Percentiles rank a stretch among this genome's conserved stretches.
These are phyloP conservation scores for Pegoplata infirma DNA, from an alignment of 2,888 invertebrate species.

Conservation along the genomic window DNA sequence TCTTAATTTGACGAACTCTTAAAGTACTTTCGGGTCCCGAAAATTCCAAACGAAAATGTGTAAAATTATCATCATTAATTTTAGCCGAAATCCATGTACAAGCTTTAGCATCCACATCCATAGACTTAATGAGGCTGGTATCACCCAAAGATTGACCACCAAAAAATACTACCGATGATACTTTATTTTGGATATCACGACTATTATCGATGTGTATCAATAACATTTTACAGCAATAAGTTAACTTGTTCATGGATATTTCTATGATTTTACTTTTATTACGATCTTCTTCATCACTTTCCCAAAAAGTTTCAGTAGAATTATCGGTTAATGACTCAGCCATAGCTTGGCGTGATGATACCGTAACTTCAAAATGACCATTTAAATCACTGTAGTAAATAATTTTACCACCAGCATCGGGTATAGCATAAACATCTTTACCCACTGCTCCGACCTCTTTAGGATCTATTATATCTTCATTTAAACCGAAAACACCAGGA, in stretches of 20 bases:
- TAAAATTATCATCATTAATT: slow-evolving; percentile 81
- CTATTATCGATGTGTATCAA: slow-evolving; percentile 97
- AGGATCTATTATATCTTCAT: slow-evolving; percentile 63
- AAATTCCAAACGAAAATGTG: slow-evolving; percentile 88
- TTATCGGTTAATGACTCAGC: slow-evolving; percentile 94
- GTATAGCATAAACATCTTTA: slow-evolving; percentile 67
- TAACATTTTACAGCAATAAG: slow-evolving; percentile 80
- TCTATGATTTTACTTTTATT: slow-evolving; percentile 94
- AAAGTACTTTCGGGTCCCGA: slow-evolving; percentile 95
- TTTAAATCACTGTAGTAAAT: slow-evolving; percentile 74
- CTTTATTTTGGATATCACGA: slow-evolving; percentile 95
- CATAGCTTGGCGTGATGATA: slow-evolving; percentile 96
- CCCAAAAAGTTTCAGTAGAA: slow-evolving; percentile 99
- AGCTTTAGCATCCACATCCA: slow-evolving; percentile 91
- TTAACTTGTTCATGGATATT: slow-evolving; percentile 80
- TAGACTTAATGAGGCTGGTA: slow-evolving; percentile 86
- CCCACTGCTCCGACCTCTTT: slow-evolving; percentile 61
- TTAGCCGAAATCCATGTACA: slow-evolving; percentile 95
- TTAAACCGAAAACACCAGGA: slow-evolving; percentile 73
- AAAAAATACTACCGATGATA: slow-evolving; percentile 89
- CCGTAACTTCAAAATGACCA: slow-evolving; percentile 81
- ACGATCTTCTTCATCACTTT: slow-evolving; percentile 97
- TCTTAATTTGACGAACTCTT: slow-evolving; percentile 89
- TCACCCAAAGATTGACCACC: slow-evolving; percentile 91
- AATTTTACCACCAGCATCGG: slow-evolving; percentile 73